Percentiles rank a stretch among this genome's conserved stretches.
These are phyloP conservation scores for Tetramorium alpestre DNA, from an alignment of 1,140 invertebrate genomes.

Conservation along the genomic window DNA sequence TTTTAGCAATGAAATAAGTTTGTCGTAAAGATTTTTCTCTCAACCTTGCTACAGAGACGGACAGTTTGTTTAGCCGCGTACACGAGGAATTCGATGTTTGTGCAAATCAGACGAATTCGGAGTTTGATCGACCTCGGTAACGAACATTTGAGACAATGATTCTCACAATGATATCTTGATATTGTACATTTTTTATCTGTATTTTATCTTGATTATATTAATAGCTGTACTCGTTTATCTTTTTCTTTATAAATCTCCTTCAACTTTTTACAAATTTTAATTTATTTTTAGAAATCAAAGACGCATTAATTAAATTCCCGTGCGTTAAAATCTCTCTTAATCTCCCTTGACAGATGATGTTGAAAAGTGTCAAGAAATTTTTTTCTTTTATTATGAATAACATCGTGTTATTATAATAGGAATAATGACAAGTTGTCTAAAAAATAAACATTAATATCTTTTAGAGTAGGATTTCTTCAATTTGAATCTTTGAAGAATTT, in stretches of 20 bases:
- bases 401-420: not conserved
- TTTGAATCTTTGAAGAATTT: not conserved
- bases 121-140: not conserved
- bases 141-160: not conserved
- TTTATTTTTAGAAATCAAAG: not conserved
- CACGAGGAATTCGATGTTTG: not conserved
- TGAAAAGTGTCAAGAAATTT: not conserved
- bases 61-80: not conserved
- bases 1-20: not conserved
- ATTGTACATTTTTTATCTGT: not conserved
- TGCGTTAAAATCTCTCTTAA: not conserved
- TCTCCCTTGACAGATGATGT: not conserved
- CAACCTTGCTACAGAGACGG: not conserved
- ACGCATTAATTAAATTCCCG: no score
- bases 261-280: not conserved
- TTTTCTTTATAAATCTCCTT: not conserved
- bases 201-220: slow-evolving; percentile 8
- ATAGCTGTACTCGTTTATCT: not conserved
- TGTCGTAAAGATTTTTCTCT: not conserved
- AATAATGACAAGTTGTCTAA: not conserved
- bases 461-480: not conserved
- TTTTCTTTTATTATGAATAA: not conserved
- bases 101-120: not conserved
- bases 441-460: not conserved
- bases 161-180: not conserved